Percentiles rank a stretch among this genome's conserved stretches.
phyloP scores from a whole-genome alignment of 2,888 invertebrate species.

The Seladonia tumulorum region DNA sequence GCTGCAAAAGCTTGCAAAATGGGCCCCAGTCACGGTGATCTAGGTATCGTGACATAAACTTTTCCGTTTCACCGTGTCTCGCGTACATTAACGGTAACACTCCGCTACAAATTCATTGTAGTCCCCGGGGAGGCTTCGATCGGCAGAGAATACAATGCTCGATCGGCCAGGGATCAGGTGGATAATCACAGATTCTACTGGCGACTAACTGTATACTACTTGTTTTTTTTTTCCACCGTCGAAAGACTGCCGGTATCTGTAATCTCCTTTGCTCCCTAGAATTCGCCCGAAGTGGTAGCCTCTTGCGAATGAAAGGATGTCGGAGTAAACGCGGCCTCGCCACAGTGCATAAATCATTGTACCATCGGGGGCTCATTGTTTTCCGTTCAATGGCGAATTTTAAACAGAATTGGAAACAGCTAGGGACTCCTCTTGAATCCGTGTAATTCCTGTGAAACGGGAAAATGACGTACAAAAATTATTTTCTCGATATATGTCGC shows the following conservation, averaged over 20 bases:
- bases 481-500: no score
- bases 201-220: slow-evolving; percentile 70
- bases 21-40: slow-evolving; percentile 39
- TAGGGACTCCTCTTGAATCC: not conserved
- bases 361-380: slow-evolving; percentile 12
- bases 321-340: slow-evolving; percentile 12
- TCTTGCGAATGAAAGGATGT: slow-evolving; percentile 46
- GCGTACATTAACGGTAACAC: slow-evolving; percentile 61
- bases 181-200: slow-evolving; percentile 75
- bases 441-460: not conserved
- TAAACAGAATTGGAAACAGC: not conserved
- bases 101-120: slow-evolving; percentile 70
- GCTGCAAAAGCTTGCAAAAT: not conserved
- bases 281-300: slow-evolving; percentile 47
- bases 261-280: slow-evolving; percentile 32
- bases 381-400: slow-evolving; percentile 11
- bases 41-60: slow-evolving; percentile 49
- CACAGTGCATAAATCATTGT: slow-evolving; percentile 14
- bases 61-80: slow-evolving; percentile 41
- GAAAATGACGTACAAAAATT: not conserved
- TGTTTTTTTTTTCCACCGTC: slow-evolving; percentile 24
- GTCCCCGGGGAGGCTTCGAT: slow-evolving; percentile 50
- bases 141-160: slow-evolving; percentile 63
- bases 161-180: slow-evolving; percentile 72
- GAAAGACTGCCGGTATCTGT: slow-evolving; percentile 42